Evolutionary conservation across 2,888 invertebrate genomes (phyloP), one percentile per base, ranked within the genome.

Genomic region (Sturmia bella): DNA sequence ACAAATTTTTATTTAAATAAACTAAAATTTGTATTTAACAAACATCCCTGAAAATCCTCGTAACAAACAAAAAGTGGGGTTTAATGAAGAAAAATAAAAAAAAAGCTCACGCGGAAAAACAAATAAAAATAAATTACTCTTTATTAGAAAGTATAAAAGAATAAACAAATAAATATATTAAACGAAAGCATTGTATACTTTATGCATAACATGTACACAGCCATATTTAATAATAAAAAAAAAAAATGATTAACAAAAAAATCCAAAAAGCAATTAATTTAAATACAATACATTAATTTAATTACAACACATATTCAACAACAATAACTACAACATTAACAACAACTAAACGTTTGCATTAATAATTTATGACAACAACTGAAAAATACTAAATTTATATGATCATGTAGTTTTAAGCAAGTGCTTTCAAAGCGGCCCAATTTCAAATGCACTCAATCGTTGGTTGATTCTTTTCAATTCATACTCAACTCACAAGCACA

Each of bases 121-220:
- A 48, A 72, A 66, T 56, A 70, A 43, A 81, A 68, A 75, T 72
- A 59, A 68, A 72, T n/a, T 52, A 54, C 54, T 73, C 45, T 24
- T 17, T 19, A 54, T 61, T 61, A 19, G 48, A 72, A 48, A 63
- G 13, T 24, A 68, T 11, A 66, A 56, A 66, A 21, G 9, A 17
- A 45, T 56, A 59, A 43, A 66, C 12, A 41, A 57, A 48, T 48
- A 72, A 48, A 41, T 54, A 32, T 64, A 27, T 45, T 17, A 32
- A 52, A 21, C 24, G 43, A 66, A 48, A 64, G 57, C 43, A 76
- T 75, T 74, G 68, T 73, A 69, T 78, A 82, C 73, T 78, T 74
- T 79, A 72, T 83, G 70, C 79, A 15, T 75, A 78, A 83, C 75
- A 75, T 80, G 77, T 80, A 80, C 68, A 77, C 80, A 79, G 80